Evolutionary conservation across 2,113 vertebrate species (phyloP), one percentile per base, ranked within the genome.

Genomic region (Ranitomeya imitator): DNA sequence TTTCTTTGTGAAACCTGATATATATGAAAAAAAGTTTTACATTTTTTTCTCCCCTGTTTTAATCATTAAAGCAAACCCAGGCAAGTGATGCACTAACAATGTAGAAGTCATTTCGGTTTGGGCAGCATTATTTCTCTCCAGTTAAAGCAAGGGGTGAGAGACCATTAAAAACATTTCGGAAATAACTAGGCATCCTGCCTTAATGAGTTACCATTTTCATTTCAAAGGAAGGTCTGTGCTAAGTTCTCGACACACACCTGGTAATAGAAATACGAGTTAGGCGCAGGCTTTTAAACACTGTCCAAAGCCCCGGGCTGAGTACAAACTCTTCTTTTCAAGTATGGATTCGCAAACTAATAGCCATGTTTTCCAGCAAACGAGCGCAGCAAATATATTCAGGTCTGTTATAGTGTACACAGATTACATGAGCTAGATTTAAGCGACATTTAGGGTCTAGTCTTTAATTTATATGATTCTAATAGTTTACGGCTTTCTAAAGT

Each of bases 401-500:
- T 86, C 88, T 63, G 63, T 57, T 79, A 21, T 82, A 59, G 82
- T 69, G 54, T 4, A 31, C 2, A 21, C 89, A 90, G 86, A 89
- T 89, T 85, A 80, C 90, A 91, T 91, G 78, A 78, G 79, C n/a
- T 86, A 90, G 91, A 90, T n/a, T 89, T 90, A 61, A 83, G 37
- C 85, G 86, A 91, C 89, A 89, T 59, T 90, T 91, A 79, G 89
- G 92, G 92, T 93, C 93, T 91, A 31, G 84, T 79, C 89, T 93
- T 94, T 93, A 93, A 93, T 93, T 93, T 94, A 83, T 92, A 94
- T 93, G 91, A 94, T 93, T 89, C 91, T 92, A 93, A 93, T 93
- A 94, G 93, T 92, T 95, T 92, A 93, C 92, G 92, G 92, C 92
- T 91, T 91, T 93, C 93, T 93, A 94, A 93, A 93, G 89, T 90